Percentiles rank a stretch among this genome's conserved stretches.
These are phyloP conservation scores for Diarsia mendica DNA, from an alignment of 2,888 invertebrate species.

Conservation along the genomic window DNA sequence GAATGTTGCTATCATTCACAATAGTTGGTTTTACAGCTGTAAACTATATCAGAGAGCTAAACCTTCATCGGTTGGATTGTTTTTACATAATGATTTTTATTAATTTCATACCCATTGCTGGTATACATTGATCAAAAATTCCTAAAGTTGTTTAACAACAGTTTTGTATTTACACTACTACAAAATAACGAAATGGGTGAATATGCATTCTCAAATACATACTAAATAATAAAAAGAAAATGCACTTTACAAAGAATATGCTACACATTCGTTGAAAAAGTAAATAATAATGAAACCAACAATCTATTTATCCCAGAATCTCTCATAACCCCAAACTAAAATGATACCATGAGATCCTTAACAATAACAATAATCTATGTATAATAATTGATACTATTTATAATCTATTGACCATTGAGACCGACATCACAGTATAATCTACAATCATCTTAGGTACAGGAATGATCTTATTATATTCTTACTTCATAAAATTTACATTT, in stretches of 20 bases:
- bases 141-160: slow-evolving; percentile 78
- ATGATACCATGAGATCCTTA: slow-evolving; percentile 89
- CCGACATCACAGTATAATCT: slow-evolving; percentile 89
- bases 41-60: slow-evolving; percentile 82
- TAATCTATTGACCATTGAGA: slow-evolving; percentile 88
- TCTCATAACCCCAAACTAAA: slow-evolving; percentile 83
- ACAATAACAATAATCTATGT: slow-evolving; percentile 89
- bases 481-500: slow-evolving; percentile 84
- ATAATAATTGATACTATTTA: slow-evolving; percentile 89
- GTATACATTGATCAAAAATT: slow-evolving; percentile 70
- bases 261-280: slow-evolving; percentile 71
- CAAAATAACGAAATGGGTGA: slow-evolving; percentile 62
- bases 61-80: slow-evolving; percentile 63
- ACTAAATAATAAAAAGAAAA: slow-evolving; percentile 62
- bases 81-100: slow-evolving; percentile 59
- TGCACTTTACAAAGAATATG: slow-evolving; percentile 59
- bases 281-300: slow-evolving; percentile 81
- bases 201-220: slow-evolving; percentile 60
- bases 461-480: slow-evolving; percentile 87
- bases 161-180: slow-evolving; percentile 69
- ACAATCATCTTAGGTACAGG: slow-evolving; percentile 90
- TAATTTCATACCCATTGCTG: slow-evolving; percentile 63
- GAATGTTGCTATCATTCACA: slow-evolving; percentile 88
- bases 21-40: slow-evolving; percentile 79
- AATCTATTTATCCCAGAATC: slow-evolving; percentile 85